Evolutionary conservation across 2,113 vertebrate species (phyloP).

Genomic region (Meriones unguiculatus): DNA sequence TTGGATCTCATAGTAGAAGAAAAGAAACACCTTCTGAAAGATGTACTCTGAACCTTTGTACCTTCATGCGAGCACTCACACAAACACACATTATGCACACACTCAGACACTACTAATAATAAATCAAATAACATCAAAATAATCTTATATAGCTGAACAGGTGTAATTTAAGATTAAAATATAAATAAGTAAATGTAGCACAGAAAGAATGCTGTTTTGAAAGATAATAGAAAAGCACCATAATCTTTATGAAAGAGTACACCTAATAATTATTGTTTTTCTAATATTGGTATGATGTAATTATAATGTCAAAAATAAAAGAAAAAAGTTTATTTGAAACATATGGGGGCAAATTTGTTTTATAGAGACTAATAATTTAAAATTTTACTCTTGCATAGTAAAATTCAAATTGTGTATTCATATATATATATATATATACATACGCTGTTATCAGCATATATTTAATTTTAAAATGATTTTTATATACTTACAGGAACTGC

Average conservation of each 20-base stretch:
- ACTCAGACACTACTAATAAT: background rate
- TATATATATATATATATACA: background rate
- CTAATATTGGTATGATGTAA: background rate
- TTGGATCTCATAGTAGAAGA: background rate
- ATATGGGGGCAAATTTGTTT: background rate
- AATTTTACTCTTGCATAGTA: background rate
- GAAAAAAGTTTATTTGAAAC: conserved; percentile 11
- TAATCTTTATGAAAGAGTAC: background rate
- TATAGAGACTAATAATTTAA: background rate
- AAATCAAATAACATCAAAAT: background rate
- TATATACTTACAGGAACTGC: conserved; percentile 52
- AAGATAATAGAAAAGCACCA: background rate
- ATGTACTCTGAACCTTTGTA: background rate
- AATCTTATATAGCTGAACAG: background rate
- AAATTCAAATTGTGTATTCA: background rate
- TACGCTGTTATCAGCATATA: background rate
- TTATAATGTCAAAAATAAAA: background rate
- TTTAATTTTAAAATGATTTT: background rate
- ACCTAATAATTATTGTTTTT: background rate
- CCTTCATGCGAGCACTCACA: background rate
- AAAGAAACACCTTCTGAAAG: background rate
- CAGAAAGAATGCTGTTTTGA: background rate
- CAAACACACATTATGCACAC: background rate
- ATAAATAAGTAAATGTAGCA: too few relatives aligned
- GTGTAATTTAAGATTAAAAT: background rate